Base-by-base conservation (phyloP, 1,140 invertebrate genomes). In the Odontomachus brunneus region DNA sequence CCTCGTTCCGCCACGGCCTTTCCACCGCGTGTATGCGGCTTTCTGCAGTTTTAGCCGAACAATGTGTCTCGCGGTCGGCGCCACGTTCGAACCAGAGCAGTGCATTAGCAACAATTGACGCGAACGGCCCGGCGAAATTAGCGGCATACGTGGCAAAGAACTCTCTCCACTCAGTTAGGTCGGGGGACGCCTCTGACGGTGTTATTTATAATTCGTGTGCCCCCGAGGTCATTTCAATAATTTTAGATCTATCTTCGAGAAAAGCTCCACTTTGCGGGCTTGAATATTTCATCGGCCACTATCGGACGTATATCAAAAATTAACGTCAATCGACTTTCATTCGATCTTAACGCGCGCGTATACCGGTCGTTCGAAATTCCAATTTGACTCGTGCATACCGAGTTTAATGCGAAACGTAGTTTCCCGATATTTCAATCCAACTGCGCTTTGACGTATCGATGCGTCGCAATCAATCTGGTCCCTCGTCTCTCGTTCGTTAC, bases 11-110 rank as follows among this genome's bases (percentile, higher is more conserved):
- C 9, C 49, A 19, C 59, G 19, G 12, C 5, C 59, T n/a, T 60
- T 51, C 48, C 60, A 44, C 17, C 44, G 49, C n/a, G 29, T 55
- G 57, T 65, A 65, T 75, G 72, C 49, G 49, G 49, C 53, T 81
- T 81, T 72, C 76, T 49, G 15, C 78, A 69, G 75, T 48, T 80
- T 69, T 71, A 26, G 15, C 65, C 51, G 75, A 69, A 80, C 51
- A 80, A 80, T 71, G 48, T 69, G 26, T 62, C 59, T 26, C 71
- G 60, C 60, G 74, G 49, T 76, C 51, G 48, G 9, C 4, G 48
- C 60, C 24, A 44, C 38, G 60, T 12, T 11, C 48, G 44, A 29
- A 53, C 53, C 48, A 14, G 48, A 38, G 17, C 38, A 74, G 57
- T 74, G 60, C 62, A 76, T 76, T 76, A 76, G 29, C 74, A 22